Conservation (phyloP, 1,140 invertebrate genomes). For the Caenorhabditis briggsae region DNA sequence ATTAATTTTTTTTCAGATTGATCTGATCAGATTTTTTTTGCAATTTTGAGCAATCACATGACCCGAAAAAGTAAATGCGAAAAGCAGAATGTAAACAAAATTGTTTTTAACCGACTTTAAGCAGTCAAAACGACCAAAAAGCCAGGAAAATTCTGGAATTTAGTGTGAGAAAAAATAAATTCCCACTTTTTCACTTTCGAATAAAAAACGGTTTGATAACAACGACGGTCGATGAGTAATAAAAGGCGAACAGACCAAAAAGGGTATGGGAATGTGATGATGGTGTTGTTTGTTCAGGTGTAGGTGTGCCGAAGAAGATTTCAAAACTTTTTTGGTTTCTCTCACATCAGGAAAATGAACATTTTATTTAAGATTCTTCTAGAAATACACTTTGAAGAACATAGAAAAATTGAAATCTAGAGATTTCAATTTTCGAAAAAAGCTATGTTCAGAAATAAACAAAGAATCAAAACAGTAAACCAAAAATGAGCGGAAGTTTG, state of each 20-base stretch:
- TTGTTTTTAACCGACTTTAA: not conserved
- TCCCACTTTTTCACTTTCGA: not conserved
- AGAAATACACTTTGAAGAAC: too few relatives aligned
- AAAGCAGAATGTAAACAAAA: not conserved
- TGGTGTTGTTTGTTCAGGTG: slow-evolving; percentile 36
- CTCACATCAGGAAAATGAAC: too few relatives aligned
- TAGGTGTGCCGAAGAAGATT: slow-evolving; percentile 13
- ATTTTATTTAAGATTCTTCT: too few relatives aligned
- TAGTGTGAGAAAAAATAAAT: not conserved
- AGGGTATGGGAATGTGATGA: slow-evolving; percentile 7
- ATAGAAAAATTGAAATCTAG: not conserved
- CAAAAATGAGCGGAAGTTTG: slow-evolving; percentile 34
- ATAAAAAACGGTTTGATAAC: slow-evolving; percentile 43
- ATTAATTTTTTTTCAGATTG: too few relatives aligned
- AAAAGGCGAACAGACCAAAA: not conserved
- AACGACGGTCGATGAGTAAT: slow-evolving; percentile 14
- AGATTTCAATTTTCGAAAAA: not conserved
- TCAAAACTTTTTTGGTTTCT: not conserved
- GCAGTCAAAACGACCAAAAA: not conserved
- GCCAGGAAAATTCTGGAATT: not conserved
- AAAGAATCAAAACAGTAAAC: not conserved
- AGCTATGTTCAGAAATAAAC: not conserved
- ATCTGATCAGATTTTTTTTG: too few relatives aligned
- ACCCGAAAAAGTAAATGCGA: too few relatives aligned
- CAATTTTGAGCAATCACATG: too few relatives aligned